Percentiles rank a stretch among this genome's conserved stretches.
phyloP scores from a whole-genome alignment of 2,888 invertebrate genomes.

The Leptinotarsa tumamoca region DNA sequence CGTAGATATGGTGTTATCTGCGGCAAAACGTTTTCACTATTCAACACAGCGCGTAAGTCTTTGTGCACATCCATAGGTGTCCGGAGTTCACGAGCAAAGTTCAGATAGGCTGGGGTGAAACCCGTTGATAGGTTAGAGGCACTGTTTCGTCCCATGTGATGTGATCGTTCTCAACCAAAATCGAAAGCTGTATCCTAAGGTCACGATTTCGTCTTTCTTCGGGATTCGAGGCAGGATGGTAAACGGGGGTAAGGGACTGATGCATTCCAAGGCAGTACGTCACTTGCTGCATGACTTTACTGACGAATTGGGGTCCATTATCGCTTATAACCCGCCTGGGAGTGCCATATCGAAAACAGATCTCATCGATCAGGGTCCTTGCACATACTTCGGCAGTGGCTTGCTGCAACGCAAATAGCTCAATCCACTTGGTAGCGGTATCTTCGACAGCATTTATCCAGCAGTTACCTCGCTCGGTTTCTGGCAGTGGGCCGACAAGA shows the following conservation, averaged over 20 bases:
- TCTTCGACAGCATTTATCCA: conserved; percentile 54
- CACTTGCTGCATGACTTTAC: too few species aligned
- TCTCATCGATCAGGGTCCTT: neutral
- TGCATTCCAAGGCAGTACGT: too few species aligned
- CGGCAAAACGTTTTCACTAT: conserved; percentile 33
- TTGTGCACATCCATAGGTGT: conserved; percentile 40
- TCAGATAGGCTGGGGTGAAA: conserved; percentile 55
- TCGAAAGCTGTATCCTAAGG: conserved; percentile 56
- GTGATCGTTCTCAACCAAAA: conserved; percentile 54
- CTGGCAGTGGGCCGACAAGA: conserved; percentile 30
- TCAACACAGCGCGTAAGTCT: conserved; percentile 34
- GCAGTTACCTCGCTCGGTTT: conserved; percentile 29
- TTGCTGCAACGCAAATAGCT: conserved; percentile 43
- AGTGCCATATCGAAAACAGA: too few species aligned
- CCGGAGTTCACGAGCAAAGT: conserved; percentile 48
- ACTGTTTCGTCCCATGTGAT: conserved; percentile 53
- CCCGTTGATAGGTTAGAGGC: conserved; percentile 41
- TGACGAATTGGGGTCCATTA: too few species aligned
- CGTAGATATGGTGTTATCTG: conserved; percentile 32
- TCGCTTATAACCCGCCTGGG: too few species aligned
- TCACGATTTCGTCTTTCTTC: conserved; percentile 52
- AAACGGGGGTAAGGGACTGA: too few species aligned
- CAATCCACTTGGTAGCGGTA: conserved; percentile 52
- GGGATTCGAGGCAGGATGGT: conserved; percentile 27
- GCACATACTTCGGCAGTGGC: conserved; percentile 47